Evolutionary conservation across 2,888 invertebrate species (phyloP).

Genomic region (Orchestes rusci): DNA sequence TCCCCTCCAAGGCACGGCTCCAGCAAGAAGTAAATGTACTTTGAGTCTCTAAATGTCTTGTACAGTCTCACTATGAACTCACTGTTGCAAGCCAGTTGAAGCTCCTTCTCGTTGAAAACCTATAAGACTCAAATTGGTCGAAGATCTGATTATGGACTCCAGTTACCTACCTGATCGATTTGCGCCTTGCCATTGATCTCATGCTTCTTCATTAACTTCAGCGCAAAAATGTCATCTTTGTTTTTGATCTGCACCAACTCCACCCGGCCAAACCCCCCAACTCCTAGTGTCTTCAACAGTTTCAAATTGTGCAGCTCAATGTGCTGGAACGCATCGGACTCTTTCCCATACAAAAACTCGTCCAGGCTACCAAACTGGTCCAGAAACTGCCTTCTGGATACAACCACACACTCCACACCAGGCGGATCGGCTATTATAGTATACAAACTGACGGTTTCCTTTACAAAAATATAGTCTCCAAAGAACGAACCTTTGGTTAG

Average conservation of each 20-base stretch:
- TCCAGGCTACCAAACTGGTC: conserved; percentile 76
- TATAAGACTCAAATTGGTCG: conserved; percentile 43
- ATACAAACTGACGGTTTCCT: conserved; percentile 69
- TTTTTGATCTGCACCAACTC: conserved; percentile 46
- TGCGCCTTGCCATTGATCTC: conserved; percentile 57
- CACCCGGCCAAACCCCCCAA: conserved; percentile 59
- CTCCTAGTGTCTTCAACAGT: conserved; percentile 77
- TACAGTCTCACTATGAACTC: conserved; percentile 59
- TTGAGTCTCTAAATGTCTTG: conserved; percentile 81
- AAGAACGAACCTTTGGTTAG: conserved; percentile 21
- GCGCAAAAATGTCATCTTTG: conserved; percentile 60
- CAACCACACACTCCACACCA: conserved; percentile 70
- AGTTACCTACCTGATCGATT: conserved; percentile 36
- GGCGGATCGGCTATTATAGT: conserved; percentile 78
- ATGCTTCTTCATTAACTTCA: conserved; percentile 83
- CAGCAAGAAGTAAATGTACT: conserved; percentile 88
- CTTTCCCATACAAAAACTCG: conserved; percentile 40
- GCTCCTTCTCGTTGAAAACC: conserved; percentile 59
- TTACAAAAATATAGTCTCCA: conserved; percentile 69
- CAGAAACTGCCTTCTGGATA: conserved; percentile 71
- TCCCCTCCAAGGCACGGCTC: conserved; percentile 91
- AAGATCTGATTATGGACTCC: too few species aligned
- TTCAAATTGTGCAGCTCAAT: conserved; percentile 73
- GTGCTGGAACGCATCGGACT: too few species aligned
- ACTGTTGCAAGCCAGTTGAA: conserved; percentile 42